Evolutionary conservation across 2,113 vertebrate species (phyloP).

Genomic region (Electrona antarctica): DNA sequence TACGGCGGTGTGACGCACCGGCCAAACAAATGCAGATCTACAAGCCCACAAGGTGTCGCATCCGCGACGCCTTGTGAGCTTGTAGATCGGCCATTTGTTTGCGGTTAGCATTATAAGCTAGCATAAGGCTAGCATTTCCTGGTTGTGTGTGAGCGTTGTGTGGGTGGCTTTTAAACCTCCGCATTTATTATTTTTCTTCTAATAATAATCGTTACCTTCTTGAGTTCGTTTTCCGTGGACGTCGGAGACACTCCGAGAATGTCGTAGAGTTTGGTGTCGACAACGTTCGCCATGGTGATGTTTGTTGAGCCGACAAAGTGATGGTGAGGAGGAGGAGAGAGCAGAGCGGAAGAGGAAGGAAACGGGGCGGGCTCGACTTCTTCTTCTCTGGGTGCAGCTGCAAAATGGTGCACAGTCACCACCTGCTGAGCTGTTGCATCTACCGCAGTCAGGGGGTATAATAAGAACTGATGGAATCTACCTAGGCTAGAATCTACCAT

Average conservation of each 20-base stretch:
- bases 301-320: constrained; percentile 10
- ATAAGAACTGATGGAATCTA: too few relatives aligned
- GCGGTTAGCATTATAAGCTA: constrained; percentile 16
- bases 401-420: too few relatives aligned
- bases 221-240: constrained; percentile 90
- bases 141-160: background rate
- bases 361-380: too few relatives aligned
- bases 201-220: constrained; percentile 81
- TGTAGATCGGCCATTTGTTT: constrained; percentile 14
- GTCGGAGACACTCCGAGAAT: constrained; percentile 90
- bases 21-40: background rate
- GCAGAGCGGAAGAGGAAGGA: too few relatives aligned
- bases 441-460: too few relatives aligned
- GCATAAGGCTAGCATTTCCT: constrained; percentile 57
- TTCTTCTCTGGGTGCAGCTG: too few relatives aligned
- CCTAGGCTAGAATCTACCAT: too few relatives aligned
- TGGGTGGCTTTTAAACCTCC: background rate
- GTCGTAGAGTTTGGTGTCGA: constrained; percentile 92
- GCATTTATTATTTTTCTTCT: background rate
- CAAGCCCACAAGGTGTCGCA: background rate
- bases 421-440: too few relatives aligned
- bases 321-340: too few relatives aligned
- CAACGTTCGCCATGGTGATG: constrained; percentile 88
- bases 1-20: too few relatives aligned
- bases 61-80: background rate